Evolutionary conservation across 2,888 invertebrate species (phyloP).

Genomic region (Lasioglossum pauxillum): DNA sequence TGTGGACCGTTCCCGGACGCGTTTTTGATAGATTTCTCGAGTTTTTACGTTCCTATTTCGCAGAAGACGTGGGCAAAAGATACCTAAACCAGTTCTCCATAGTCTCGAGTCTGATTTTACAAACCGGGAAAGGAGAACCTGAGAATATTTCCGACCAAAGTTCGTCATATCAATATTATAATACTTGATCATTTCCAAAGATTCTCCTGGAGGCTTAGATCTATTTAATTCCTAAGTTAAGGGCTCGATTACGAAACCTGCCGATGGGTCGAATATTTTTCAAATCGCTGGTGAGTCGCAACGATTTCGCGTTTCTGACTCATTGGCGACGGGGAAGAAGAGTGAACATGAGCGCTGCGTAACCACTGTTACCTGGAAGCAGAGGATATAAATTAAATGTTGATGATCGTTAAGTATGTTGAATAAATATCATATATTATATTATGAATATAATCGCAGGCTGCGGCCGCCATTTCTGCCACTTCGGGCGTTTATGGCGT

Average conservation of each 20-base stretch:
- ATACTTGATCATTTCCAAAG: slow-evolving; percentile 57
- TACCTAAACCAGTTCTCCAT: background rate
- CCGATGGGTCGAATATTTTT: slow-evolving; percentile 48
- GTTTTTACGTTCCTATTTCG: slow-evolving; percentile 11
- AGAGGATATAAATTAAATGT: slow-evolving; percentile 58
- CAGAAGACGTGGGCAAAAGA: background rate
- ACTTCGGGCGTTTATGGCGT: background rate
- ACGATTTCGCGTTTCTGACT: slow-evolving; percentile 48
- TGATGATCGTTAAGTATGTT: slow-evolving; percentile 59
- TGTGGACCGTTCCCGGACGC: background rate
- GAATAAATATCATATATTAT: slow-evolving; percentile 51
- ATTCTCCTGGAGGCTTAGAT: slow-evolving; percentile 48
- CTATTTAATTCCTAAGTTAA: slow-evolving; percentile 57
- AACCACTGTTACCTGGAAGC: slow-evolving; percentile 35
- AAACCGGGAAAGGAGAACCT: slow-evolving; percentile 17
- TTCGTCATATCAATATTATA: slow-evolving; percentile 61
- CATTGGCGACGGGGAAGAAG: slow-evolving; percentile 7
- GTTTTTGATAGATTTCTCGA: slow-evolving; percentile 8
- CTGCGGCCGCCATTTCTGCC: background rate
- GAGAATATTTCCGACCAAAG: slow-evolving; percentile 66
- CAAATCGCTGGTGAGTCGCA: slow-evolving; percentile 34
- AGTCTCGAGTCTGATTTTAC: slow-evolving; percentile 34
- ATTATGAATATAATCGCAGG: slow-evolving; percentile 23
- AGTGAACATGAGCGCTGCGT: slow-evolving; percentile 12
- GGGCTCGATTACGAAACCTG: slow-evolving; percentile 60